Evolutionary conservation across 2,888 invertebrate species (phyloP).

Genomic region (Drosophila testacea): DNA sequence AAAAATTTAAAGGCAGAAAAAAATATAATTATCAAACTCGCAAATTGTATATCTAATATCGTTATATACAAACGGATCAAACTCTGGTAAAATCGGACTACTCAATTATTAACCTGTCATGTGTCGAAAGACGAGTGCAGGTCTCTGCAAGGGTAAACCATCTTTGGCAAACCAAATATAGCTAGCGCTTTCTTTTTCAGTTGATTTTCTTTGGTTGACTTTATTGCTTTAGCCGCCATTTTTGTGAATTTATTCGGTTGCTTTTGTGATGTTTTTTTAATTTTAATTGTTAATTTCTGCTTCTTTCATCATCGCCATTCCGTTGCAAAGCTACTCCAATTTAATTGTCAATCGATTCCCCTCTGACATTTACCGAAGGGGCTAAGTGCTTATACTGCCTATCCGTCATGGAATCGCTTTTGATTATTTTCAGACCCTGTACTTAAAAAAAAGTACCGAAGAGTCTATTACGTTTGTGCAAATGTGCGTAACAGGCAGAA

Average conservation of each 20-base stretch:
- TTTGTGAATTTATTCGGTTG: slow-evolving; percentile 29
- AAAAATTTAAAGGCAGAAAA: too few relatives aligned
- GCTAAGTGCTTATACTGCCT: slow-evolving; percentile 8
- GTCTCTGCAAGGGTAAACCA: too few relatives aligned
- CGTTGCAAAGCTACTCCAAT: slow-evolving; percentile 32
- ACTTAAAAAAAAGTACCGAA: too few relatives aligned
- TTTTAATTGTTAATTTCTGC: slow-evolving; percentile 40
- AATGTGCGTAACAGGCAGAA: too few relatives aligned
- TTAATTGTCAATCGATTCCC: slow-evolving; percentile 62
- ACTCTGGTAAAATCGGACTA: too few relatives aligned
- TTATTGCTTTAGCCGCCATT: slow-evolving; percentile 22
- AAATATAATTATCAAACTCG: too few relatives aligned
- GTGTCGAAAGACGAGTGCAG: too few relatives aligned
- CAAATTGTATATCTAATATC: too few relatives aligned
- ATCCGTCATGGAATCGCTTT: background rate
- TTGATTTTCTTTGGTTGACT: slow-evolving; percentile 43
- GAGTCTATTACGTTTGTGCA: too few relatives aligned
- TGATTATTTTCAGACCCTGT: background rate
- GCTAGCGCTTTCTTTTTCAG: background rate
- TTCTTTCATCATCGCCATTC: slow-evolving; percentile 45
- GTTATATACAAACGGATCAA: too few relatives aligned
- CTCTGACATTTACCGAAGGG: slow-evolving; percentile 11
- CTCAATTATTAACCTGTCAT: too few relatives aligned
- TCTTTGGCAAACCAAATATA: too few relatives aligned
- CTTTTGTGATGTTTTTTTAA: slow-evolving; percentile 60